phyloP scores from a whole-genome alignment of 2,888 invertebrate species.

The Drosophila gaucha region DNA sequence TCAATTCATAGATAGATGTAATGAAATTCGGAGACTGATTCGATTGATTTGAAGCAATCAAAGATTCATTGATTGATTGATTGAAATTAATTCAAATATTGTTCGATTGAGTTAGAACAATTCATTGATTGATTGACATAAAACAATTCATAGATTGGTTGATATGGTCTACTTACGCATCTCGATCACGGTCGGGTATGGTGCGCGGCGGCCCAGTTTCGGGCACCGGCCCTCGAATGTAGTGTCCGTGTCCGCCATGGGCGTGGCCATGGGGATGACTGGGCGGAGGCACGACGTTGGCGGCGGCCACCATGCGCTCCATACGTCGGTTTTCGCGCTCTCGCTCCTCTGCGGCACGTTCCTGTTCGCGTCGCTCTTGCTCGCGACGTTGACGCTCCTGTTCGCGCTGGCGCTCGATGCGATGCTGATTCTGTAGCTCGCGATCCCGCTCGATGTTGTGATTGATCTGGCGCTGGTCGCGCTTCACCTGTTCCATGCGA shows the following conservation, averaged over 20 bases:
- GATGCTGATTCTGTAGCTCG: constrained; percentile 82
- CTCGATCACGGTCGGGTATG: constrained; percentile 83
- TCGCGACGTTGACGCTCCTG: constrained; percentile 79
- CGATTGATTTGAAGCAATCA: too few species aligned
- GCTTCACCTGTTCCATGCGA: constrained; percentile 74
- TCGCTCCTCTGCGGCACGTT: constrained; percentile 78
- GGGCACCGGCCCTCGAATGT: constrained; percentile 76
- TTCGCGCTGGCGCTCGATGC: constrained; percentile 77
- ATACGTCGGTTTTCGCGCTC: constrained; percentile 80
- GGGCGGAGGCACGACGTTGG: constrained; percentile 49
- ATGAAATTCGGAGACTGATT: not conserved
- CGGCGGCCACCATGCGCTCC: constrained; percentile 75
- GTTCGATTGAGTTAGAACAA: too few species aligned
- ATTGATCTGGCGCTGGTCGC: constrained; percentile 76
- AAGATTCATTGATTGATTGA: not conserved
- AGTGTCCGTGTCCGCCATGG: constrained; percentile 60
- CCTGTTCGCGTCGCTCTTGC: constrained; percentile 77
- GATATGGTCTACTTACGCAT: constrained; percentile 76
- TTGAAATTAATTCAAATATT: not conserved
- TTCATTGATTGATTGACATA: not conserved
- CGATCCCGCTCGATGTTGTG: constrained; percentile 77
- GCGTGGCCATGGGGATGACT: constrained; percentile 28
- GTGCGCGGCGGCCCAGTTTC: constrained; percentile 82
- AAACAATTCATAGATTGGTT: not conserved
- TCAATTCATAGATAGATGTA: not conserved